These are phyloP conservation scores for Drosophila demipolita DNA, from an alignment of 2,888 invertebrate species.

Conservation along the genomic window DNA sequence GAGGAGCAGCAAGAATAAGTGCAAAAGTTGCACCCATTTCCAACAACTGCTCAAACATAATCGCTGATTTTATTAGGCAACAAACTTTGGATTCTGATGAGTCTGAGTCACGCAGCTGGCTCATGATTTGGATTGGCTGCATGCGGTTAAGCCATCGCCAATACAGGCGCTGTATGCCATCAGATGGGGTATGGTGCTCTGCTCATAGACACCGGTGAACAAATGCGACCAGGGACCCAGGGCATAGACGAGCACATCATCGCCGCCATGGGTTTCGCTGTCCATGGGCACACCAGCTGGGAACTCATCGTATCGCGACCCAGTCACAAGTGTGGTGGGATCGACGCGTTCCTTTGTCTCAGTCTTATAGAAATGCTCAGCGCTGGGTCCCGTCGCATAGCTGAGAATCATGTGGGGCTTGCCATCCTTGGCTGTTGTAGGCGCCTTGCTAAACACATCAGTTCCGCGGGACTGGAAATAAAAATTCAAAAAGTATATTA, in stretches of 20 bases:
- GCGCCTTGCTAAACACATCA: slow-evolving; percentile 76
- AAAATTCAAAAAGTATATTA: fast-evolving
- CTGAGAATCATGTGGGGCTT: slow-evolving; percentile 89
- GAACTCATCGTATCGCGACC: slow-evolving; percentile 82
- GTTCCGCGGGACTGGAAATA: slow-evolving; percentile 70
- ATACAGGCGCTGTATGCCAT: slow-evolving; percentile 91
- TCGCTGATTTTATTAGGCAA: slow-evolving; percentile 65
- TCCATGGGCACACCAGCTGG: slow-evolving; percentile 86
- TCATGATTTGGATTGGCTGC: slow-evolving; percentile 29
- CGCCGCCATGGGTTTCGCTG: slow-evolving; percentile 90
- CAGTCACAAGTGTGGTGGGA: slow-evolving; percentile 70
- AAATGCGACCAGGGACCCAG: slow-evolving; percentile 92
- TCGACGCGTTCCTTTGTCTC: slow-evolving; percentile 71
- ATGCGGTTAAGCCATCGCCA: slow-evolving; percentile 86
- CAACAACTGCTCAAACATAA: slow-evolving; percentile 38
- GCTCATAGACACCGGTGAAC: slow-evolving; percentile 92
- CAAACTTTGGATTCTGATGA: slow-evolving; percentile 65
- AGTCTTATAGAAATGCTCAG: slow-evolving; percentile 81
- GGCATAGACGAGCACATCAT: slow-evolving; percentile 92
- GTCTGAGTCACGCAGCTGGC: slow-evolving; percentile 44
- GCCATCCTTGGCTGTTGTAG: slow-evolving; percentile 85
- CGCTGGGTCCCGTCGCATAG: slow-evolving; percentile 92
- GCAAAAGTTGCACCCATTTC: not conserved
- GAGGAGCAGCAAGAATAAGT: slow-evolving; percentile 14
- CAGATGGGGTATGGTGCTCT: slow-evolving; percentile 91